These are phyloP conservation scores for Ptiloglossa arizonensis DNA, from an alignment of 1,140 invertebrate genomes.

Conservation along the genomic window DNA sequence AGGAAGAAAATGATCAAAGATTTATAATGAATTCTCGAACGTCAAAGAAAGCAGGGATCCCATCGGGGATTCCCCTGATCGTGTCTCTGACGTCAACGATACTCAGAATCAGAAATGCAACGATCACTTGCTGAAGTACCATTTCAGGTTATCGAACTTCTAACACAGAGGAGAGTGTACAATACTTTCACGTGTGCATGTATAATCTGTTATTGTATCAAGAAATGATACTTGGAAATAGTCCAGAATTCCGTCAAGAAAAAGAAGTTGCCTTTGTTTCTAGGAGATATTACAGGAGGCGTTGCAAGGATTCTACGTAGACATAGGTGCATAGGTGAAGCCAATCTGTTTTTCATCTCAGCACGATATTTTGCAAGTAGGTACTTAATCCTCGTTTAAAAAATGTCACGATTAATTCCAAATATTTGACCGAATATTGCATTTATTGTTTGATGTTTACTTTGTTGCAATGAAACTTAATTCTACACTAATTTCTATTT, in stretches of 20 bases:
- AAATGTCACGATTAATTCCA: not conserved
- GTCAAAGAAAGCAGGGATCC: not conserved
- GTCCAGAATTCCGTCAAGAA: not conserved
- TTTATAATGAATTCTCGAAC: not conserved
- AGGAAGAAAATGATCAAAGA: not conserved
- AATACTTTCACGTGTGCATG: not conserved
- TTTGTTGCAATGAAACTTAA: no score
- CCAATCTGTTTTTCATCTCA: no score
- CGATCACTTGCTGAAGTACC: not conserved
- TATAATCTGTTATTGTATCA: not conserved
- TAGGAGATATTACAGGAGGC: not conserved
- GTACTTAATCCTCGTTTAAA: not conserved
- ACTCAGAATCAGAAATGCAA: not conserved
- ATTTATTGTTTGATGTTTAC: not conserved
- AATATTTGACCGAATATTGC: no score
- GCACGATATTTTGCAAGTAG: no score
- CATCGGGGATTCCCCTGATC: slow-evolving; percentile 6
- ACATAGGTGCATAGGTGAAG: no score
- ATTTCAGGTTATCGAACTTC: not conserved
- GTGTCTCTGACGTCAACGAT: slow-evolving; percentile 1
- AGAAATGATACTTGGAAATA: not conserved
- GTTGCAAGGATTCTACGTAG: not conserved
- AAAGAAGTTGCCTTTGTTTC: not conserved
- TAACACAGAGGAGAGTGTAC: not conserved
- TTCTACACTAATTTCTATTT: no score